Base-by-base conservation (phyloP, 2,113 vertebrate species). In the Lasiurus cinereus region DNA sequence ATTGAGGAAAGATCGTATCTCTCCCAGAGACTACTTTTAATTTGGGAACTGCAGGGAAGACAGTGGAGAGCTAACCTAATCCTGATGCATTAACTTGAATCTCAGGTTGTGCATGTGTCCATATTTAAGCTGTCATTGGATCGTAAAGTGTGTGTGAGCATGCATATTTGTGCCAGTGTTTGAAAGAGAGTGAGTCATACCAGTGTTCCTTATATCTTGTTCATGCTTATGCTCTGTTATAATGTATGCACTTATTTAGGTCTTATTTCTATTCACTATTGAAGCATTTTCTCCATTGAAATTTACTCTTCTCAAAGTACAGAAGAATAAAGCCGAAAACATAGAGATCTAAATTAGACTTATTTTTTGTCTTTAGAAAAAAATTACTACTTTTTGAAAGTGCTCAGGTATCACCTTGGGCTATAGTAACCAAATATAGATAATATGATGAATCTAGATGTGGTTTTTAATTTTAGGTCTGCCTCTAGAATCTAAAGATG, bases 341-440 rank as follows among this genome's bases (percentile, higher is more conserved):
- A 67, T 19, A 83, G 70, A 83, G 21, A 39, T 66, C 31, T 86
- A n/a, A 91, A 48, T 54, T 94, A 77, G 56, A 6, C 31, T 59
- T 64, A 59, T 54, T 95, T 97, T 97, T 92, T 93, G 54, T 93
- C 73, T 72, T 91, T 77, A 85, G 27, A 78, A 91, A 78, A 82
- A 94, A 80, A 80, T 69, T 12, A 8, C 39, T 88, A 33, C 11
- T 83, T 78, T 43, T 54, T 29, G 31, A 50, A 90, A 92, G 87
- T 91, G 18, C 52, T 72, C 66, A 80, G 4, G 6, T 96, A 74
- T 52, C 29, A 48, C 62, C 5, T 66, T 39, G 52, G 69, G 24
- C 82, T 96, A 72, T 84, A 33, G 24, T 56, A 86, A 92, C 14
- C 67, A 78, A 84, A 12, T 79, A 33, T 22, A 88, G 85, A 79